phyloP scores from a whole-genome alignment of 2,113 vertebrate species.

The Orycteropus afer region DNA sequence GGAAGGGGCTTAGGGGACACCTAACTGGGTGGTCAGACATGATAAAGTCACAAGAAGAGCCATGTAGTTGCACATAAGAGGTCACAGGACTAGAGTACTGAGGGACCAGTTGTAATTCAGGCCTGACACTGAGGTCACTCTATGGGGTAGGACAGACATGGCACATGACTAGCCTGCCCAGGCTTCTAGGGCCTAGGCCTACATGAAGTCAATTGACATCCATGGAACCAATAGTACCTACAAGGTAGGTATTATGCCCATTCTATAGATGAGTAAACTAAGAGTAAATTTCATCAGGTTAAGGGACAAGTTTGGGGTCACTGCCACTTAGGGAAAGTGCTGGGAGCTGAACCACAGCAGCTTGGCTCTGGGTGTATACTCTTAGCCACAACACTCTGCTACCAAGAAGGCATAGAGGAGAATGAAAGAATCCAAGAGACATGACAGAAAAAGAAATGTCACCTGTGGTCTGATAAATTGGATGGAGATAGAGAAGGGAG shows the following conservation, averaged over 20 bases:
- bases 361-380: neutral
- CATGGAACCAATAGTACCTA: neutral
- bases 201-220: neutral
- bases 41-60: neutral
- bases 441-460: neutral
- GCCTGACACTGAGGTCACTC: neutral
- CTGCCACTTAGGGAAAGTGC: neutral
- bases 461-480: neutral
- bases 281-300: neutral
- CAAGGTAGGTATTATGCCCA: neutral
- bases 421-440: neutral
- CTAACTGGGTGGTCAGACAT: neutral
- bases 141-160: rapidly evolving
- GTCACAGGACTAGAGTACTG: too few relatives aligned
- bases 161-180: rapidly evolving
- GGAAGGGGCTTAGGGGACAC: neutral
- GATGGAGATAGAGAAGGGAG: too few relatives aligned
- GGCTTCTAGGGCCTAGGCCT: neutral
- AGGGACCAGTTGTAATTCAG: neutral
- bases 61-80: too few relatives aligned
- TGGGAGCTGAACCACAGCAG: neutral
- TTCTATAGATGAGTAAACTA: neutral
- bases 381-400: too few relatives aligned
- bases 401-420: neutral
- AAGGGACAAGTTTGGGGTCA: neutral